Conservation (phyloP, 2,113 vertebrate genomes). For the Platysternon megacephalum region DNA sequence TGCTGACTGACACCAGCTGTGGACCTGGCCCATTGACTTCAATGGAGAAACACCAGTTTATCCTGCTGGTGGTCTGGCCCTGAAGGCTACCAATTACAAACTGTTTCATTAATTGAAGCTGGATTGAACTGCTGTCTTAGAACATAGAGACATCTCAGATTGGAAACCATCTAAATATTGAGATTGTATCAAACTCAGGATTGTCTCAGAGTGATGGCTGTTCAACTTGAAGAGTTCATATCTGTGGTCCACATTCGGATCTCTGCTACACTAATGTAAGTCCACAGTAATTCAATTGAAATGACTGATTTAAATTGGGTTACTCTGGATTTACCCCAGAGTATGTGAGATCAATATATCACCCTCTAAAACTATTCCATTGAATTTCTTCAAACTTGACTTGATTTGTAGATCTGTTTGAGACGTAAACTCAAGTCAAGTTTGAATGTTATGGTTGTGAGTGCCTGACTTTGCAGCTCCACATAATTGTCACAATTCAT, state of each 20-base stretch:
- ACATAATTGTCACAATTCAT: too few relatives aligned
- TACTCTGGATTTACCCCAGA: background rate
- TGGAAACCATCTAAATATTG: background rate
- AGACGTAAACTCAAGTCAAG: background rate
- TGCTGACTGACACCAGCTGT: background rate
- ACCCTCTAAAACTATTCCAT: background rate
- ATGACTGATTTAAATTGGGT: background rate
- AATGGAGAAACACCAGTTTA: background rate
- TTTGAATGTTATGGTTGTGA: background rate
- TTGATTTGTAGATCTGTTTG: background rate
- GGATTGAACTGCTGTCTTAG: background rate
- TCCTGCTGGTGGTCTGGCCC: background rate
- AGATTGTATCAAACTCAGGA: background rate
- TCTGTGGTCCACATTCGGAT: background rate
- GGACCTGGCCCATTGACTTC: too few relatives aligned
- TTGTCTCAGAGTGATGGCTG: background rate
- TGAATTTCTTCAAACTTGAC: background rate
- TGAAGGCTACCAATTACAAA: background rate
- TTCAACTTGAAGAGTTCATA: background rate
- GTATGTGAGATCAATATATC: background rate
- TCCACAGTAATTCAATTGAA: background rate
- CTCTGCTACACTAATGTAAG: background rate
- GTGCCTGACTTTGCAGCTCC: background rate
- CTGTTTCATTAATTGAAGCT: background rate
- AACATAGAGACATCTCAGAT: background rate